phyloP scores from a whole-genome alignment of 2,888 invertebrate species.

The Agrochola lychnidis region DNA sequence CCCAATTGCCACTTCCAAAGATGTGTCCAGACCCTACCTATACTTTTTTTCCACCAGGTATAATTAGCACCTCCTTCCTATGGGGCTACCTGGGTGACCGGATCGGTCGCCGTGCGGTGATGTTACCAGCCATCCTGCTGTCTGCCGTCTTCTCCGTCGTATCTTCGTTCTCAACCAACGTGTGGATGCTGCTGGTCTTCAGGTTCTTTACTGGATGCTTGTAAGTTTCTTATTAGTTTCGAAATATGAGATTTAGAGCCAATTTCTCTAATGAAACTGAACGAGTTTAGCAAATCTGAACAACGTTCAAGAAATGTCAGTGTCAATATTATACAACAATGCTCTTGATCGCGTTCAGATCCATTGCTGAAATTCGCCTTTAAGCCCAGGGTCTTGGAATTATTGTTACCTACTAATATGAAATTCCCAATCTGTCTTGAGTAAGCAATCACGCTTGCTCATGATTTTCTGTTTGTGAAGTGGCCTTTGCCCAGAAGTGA shows the following conservation, averaged over 20 bases:
- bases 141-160: slow-evolving; percentile 90
- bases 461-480: background rate
- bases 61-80: slow-evolving; percentile 93
- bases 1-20: background rate
- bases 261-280: background rate
- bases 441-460: background rate
- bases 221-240: slow-evolving; percentile 73
- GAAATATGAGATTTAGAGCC: background rate
- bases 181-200: slow-evolving; percentile 90
- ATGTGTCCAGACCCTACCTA: background rate
- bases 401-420: background rate
- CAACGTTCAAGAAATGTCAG: background rate
- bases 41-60: slow-evolving; percentile 82
- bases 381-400: background rate
- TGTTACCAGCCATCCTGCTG: slow-evolving; percentile 87
- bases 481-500: background rate
- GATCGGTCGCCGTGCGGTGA: slow-evolving; percentile 92
- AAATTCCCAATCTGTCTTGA: background rate
- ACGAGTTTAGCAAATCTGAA: too few species aligned
- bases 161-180: slow-evolving; percentile 91
- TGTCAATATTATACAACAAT: background rate
- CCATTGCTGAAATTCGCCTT: background rate
- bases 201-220: slow-evolving; percentile 93
- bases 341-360: background rate
- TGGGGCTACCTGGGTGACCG: slow-evolving; percentile 95